Evolutionary conservation across 2,888 invertebrate species (phyloP).

Genomic region (Torymus auratus): DNA sequence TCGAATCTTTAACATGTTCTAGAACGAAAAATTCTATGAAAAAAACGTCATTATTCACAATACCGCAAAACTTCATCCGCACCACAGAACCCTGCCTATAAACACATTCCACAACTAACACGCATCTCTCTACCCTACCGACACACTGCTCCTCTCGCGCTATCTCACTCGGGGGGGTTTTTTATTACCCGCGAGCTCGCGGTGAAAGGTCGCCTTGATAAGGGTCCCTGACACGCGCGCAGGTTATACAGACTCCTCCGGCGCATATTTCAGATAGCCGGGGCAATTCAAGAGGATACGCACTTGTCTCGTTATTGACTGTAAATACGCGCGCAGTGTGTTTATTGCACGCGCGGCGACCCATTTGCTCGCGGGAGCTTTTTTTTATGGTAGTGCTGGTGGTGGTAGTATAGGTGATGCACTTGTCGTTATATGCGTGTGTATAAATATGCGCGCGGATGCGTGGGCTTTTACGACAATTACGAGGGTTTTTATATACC

Average conservation of each 20-base stretch:
- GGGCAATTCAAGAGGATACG: constrained; percentile 46
- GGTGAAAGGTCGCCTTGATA: constrained; percentile 65
- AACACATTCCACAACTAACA: background rate
- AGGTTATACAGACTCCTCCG: constrained; percentile 16
- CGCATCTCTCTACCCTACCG: background rate
- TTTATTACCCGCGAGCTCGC: constrained; percentile 56
- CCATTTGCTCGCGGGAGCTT: constrained; percentile 4
- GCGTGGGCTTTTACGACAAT: constrained; percentile 5
- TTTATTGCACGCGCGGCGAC: background rate
- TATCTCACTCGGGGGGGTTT: background rate
- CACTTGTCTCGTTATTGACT: constrained; percentile 36
- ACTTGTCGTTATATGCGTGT: background rate
- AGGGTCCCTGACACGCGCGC: constrained; percentile 61
- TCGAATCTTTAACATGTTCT: too few relatives aligned
- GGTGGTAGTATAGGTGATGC: background rate
- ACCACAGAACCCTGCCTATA: background rate
- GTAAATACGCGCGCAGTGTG: constrained; percentile 27
- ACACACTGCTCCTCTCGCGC: background rate
- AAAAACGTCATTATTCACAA: too few relatives aligned
- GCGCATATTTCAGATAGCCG: constrained; percentile 66
- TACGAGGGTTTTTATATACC: constrained; percentile 21
- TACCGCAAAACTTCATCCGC: too few relatives aligned
- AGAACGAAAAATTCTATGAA: too few relatives aligned
- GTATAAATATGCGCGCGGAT: background rate
- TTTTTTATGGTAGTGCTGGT: constrained; percentile 28